A percentile compares a stretch with the other conserved stretches of the same genome.
phyloP scores from a whole-genome alignment of 2,113 vertebrate species.

The Tonatia bakeri region DNA sequence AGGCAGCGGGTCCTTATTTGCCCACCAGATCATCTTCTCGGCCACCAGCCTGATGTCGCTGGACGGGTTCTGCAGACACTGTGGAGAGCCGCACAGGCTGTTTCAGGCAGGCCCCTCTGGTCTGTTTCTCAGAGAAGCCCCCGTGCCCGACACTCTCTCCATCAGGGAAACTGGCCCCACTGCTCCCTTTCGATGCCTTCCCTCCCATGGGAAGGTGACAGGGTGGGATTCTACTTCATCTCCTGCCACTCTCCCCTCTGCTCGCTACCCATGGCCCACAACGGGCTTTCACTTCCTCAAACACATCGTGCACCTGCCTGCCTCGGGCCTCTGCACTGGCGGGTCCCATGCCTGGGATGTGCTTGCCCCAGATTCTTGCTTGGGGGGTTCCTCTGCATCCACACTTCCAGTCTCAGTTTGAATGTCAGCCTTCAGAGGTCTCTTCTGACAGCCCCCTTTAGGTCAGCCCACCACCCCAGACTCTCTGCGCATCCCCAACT shows the following conservation, averaged over 20 bases:
- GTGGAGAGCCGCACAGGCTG: background rate
- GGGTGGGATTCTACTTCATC: background rate
- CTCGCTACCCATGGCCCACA: background rate
- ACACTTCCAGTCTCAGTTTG: background rate
- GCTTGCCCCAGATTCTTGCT: background rate
- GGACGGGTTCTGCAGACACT: slow-evolving; percentile 98
- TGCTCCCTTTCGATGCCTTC: fast-evolving
- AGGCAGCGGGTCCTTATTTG: slow-evolving; percentile 88
- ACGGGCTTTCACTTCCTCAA: background rate
- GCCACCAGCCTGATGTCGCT: slow-evolving; percentile 96
- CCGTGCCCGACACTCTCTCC: background rate
- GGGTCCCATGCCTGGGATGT: background rate
- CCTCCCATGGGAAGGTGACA: background rate
- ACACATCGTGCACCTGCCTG: background rate
- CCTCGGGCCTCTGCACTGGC: background rate
- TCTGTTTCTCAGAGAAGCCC: background rate
- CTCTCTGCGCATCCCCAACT: background rate
- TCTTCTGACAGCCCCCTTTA: background rate
- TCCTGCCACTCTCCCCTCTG: background rate
- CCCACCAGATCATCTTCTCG: slow-evolving; percentile 97
- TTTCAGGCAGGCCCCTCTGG: background rate
- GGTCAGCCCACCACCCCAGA: background rate
- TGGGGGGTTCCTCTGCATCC: background rate
- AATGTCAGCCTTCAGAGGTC: background rate
- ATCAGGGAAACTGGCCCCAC: background rate